A percentile compares a stretch with the other conserved stretches of the same genome.
phyloP scores from a whole-genome alignment of 2,888 invertebrate species.

The Amblyjoppa fuscipennis region DNA sequence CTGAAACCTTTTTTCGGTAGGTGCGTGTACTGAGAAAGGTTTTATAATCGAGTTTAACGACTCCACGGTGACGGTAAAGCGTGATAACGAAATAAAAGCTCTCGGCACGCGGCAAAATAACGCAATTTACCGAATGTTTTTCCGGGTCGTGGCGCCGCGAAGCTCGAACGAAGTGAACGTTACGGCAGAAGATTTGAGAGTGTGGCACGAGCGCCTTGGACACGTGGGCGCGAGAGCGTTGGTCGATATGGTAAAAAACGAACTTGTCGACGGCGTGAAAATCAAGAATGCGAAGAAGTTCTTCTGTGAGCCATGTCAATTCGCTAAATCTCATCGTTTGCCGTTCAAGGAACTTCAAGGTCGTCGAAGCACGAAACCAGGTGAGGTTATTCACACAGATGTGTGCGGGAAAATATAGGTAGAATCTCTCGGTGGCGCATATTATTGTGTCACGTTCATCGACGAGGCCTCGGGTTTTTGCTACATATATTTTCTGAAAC shows the following conservation, averaged over 20 bases:
- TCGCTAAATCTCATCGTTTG: conserved; percentile 50
- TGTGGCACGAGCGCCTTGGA: conserved; percentile 26
- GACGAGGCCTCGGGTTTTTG: conserved; percentile 64
- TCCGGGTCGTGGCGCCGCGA: conserved; percentile 17
- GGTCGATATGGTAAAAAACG: conserved; percentile 30
- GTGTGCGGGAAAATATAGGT: conserved; percentile 53
- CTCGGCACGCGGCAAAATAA: conserved; percentile 45
- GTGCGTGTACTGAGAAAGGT: conserved; percentile 38
- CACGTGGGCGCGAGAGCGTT: conserved; percentile 44
- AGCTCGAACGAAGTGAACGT: conserved; percentile 21
- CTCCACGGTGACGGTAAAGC: background rate
- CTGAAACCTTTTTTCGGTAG: conserved; percentile 67
- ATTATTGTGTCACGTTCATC: conserved; percentile 61
- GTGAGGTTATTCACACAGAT: conserved; percentile 53
- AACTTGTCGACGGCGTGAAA: conserved; percentile 50
- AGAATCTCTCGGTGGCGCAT: conserved; percentile 53
- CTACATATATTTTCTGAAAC: conserved; percentile 63
- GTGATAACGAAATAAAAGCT: background rate
- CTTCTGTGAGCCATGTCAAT: conserved; percentile 56
- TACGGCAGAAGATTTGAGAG: conserved; percentile 29
- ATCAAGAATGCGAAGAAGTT: conserved; percentile 42
- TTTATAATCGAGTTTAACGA: conserved; percentile 17
- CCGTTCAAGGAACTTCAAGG: conserved; percentile 49
- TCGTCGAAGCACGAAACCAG: conserved; percentile 31
- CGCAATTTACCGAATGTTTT: conserved; percentile 52